These are phyloP conservation scores for Tipula vernalis DNA, from an alignment of 2,888 invertebrate genomes.

Conservation along the genomic window DNA sequence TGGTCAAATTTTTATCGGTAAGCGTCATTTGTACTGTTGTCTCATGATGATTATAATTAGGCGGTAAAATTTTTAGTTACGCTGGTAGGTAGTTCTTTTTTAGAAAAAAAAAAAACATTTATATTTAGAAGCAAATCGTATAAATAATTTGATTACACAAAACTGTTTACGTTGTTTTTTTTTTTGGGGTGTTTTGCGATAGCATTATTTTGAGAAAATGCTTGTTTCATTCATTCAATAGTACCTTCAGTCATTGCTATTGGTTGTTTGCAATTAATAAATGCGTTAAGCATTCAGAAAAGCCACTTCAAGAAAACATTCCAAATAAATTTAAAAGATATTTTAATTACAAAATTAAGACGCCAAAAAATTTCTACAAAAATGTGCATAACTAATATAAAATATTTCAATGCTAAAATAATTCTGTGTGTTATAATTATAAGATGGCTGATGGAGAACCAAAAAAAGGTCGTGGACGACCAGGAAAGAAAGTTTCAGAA, in stretches of 20 bases:
- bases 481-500: neutral
- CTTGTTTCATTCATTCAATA: neutral
- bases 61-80: neutral
- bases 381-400: too few species aligned
- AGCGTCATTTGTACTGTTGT: neutral
- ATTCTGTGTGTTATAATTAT: neutral
- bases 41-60: neutral
- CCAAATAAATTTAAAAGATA: too few species aligned
- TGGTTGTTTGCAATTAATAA: too few species aligned
- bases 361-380: too few species aligned
- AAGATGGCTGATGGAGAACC: neutral
- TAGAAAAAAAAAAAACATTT: neutral
- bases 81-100: neutral
- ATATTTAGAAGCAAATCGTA: neutral
- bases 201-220: neutral
- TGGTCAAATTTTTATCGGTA: neutral
- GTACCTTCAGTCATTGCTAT: too few species aligned
- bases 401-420: too few species aligned
- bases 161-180: neutral
- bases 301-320: too few species aligned
- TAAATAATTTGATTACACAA: neutral
- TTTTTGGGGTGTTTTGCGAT: neutral
- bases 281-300: too few species aligned
- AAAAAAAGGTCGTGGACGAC: constrained; percentile 4
- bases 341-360: too few species aligned